These are phyloP conservation scores for Parasteatoda tepidariorum DNA, from an alignment of 1,140 invertebrate genomes.

Conservation along the genomic window DNA sequence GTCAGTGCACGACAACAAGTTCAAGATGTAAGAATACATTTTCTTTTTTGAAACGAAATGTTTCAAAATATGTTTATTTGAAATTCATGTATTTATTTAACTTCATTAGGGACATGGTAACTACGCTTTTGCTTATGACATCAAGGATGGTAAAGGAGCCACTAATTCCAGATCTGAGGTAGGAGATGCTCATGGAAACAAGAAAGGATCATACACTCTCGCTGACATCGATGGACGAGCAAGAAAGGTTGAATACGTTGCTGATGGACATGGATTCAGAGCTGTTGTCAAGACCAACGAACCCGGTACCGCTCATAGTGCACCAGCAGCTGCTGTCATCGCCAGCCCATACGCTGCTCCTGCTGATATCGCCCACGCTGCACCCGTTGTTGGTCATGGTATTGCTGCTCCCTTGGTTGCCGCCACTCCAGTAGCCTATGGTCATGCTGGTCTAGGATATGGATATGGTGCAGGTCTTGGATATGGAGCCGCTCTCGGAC, in stretches of 20 bases:
- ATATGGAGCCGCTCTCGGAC: neutral
- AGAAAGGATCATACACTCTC: slow-evolving; percentile 62
- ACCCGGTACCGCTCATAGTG: slow-evolving; percentile 49
- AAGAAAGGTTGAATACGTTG: slow-evolving; percentile 61
- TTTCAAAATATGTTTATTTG: no score
- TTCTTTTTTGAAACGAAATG: no score
- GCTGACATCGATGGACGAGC: slow-evolving; percentile 59
- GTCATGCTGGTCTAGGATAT: no score
- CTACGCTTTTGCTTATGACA: neutral
- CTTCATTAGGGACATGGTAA: neutral
- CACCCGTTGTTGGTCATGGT: no score
- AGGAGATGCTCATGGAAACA: slow-evolving; percentile 62
- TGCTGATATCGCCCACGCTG: slow-evolving; percentile 30
- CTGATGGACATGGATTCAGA: slow-evolving; percentile 60
- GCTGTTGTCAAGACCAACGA: slow-evolving; percentile 58
- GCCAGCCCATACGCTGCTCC: slow-evolving; percentile 34
- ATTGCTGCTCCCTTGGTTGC: slow-evolving; percentile 39
- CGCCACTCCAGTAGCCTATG: slow-evolving; percentile 19
- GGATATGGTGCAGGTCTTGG: no score
- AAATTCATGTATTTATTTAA: no score
- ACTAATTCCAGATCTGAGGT: slow-evolving; percentile 61
- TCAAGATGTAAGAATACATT: no score
- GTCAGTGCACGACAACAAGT: no score
- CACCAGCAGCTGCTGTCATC: slow-evolving; percentile 49
- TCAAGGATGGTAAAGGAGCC: neutral